phyloP scores from a whole-genome alignment of 1,140 invertebrate species.

The Diorhabda elongata region DNA sequence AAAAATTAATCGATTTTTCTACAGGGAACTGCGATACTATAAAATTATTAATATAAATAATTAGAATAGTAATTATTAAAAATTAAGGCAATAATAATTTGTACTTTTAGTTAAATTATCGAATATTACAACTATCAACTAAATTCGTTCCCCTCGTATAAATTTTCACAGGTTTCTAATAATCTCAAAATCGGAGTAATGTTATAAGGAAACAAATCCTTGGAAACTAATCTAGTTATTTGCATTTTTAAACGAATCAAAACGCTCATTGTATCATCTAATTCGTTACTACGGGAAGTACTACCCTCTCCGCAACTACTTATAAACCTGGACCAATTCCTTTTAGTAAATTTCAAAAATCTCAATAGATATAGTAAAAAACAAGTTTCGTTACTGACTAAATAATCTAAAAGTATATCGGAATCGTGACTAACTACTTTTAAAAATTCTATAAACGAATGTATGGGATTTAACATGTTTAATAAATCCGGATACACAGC shows the following conservation, averaged over 20 bases:
- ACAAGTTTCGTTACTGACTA: slow-evolving; percentile 88
- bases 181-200: slow-evolving; percentile 81
- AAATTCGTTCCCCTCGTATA: slow-evolving; percentile 77
- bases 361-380: slow-evolving; percentile 82
- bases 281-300: slow-evolving; percentile 52
- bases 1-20: no score
- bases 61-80: no score
- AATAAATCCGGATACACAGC: slow-evolving; percentile 72
- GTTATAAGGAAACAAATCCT: slow-evolving; percentile 83
- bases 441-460: slow-evolving; percentile 80
- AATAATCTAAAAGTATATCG: slow-evolving; percentile 77
- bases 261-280: slow-evolving; percentile 80
- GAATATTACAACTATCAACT: slow-evolving; percentile 49
- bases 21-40: no score
- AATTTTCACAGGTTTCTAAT: slow-evolving; percentile 77
- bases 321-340: slow-evolving; percentile 80
- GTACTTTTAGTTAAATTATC: not conserved
- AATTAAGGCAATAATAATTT: not conserved
- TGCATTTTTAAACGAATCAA: slow-evolving; percentile 74
- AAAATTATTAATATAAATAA: no score
- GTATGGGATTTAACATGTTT: slow-evolving; percentile 74
- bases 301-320: slow-evolving; percentile 62
- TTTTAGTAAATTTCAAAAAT: slow-evolving; percentile 78
- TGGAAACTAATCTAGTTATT: slow-evolving; percentile 76
- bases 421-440: slow-evolving; percentile 78